Evolutionary conservation across 2,888 invertebrate species (phyloP), one percentile per base, ranked within the genome.

Genomic region (Listrodromus nycthemerus): DNA sequence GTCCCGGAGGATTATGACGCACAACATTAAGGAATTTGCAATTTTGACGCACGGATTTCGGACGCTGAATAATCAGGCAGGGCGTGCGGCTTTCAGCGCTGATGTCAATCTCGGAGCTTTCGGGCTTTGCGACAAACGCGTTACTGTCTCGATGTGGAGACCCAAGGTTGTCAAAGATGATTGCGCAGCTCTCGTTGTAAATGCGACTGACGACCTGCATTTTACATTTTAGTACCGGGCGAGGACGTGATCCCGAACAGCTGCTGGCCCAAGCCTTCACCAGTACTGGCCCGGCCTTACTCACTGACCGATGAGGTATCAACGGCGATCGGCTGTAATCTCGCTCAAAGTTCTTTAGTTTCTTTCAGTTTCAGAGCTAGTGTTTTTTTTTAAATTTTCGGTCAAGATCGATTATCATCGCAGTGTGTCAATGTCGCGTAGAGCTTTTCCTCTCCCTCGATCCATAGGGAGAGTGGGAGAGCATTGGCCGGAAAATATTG

Each of bases 21-120:
- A 13, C 55, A 24, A 55, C 55, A 21, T 55, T 80, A 33, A 73
- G 78, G 79, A 83, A 86, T 87, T 86, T 85, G 84, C 82, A 86
- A 86, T 86, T 87, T 85, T 77, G 83, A 87, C 82, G 86, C 82
- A 78, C 67, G 82, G 78, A 81, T 84, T 83, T 80, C 67, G 86
- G 66, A 75, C 79, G 33, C 4, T n/a, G 83, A 71, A 84, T 84
- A 81, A 84, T 85, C 81, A 52, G 66, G 83, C 80, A 45, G 77
- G 19, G 41, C 52, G 66, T 13, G 19, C 21, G 55, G 55, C 55
- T 55, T 55, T 24, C 21, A 24, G 24, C 55, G 55, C 24, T 55
- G 24, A 55, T 24, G 55, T 10, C 55, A 55, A 55, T 55, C 55
- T 13, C 24, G 24, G 21, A 24, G 55, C 55, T 55, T 55, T 55